Base-by-base conservation (phyloP, 1,140 invertebrate genomes). In the Tetramorium parvispinum region DNA sequence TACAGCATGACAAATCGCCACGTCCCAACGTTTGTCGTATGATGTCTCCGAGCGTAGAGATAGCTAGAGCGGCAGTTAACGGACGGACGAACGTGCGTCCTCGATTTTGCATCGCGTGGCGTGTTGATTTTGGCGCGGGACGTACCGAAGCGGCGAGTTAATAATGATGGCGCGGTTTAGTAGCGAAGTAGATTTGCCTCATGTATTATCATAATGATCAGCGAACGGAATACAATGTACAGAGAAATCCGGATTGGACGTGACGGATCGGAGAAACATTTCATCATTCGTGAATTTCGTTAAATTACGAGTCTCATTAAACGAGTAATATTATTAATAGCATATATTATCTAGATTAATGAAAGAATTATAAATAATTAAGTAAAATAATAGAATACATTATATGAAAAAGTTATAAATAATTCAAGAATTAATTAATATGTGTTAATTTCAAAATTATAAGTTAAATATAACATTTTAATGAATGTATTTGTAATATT, bases 1-100 rank as follows among this genome's bases (percentile, higher is more conserved):
- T 83, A 75, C 24, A 75, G 24, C 40, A 75, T 86, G 83, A 82
- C 70, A 83, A 89, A 89, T 89, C 77, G 76, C 49, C 68, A 55
- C 24, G 85, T 82, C 51, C 76, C 87, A 61, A 87, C 88, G 71
- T 89, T 89, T 89, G 85, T 85, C 55, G 71, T 77, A 75, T 49
- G 78, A 89, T 71, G 70, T 87, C 76, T 86, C 70, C 73, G 27
- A 32, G n/a, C 75, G 49, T 59, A 53, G 81, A n/a, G 59, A 7
- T 53, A 49, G 11, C 75, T 68, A 61, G 55, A 27, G 53, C 37
- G 37, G 40, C 18, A 73, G 79, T 83, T 75, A 75, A 83, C 51
- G 68, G 68, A 61, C 27, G 53, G 68, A 71, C 51, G 51, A 53
- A 82, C 40, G 40, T 73, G 79, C 68, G 53, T 59, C 2, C 79